Base-by-base conservation (phyloP, 2,888 invertebrate genomes). In the Plagiodera versicolora region DNA sequence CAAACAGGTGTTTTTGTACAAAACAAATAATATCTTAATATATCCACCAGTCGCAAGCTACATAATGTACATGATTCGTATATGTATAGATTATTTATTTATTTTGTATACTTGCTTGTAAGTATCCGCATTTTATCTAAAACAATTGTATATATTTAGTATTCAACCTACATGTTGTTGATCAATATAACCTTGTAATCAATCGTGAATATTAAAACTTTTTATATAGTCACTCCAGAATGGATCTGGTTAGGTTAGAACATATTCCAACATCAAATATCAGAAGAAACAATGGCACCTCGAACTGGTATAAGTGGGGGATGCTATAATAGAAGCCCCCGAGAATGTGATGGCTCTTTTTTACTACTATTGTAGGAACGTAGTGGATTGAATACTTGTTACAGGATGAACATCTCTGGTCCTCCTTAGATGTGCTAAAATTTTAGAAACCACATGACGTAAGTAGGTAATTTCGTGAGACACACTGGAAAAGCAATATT, bases 101-200 rank as follows among this genome's bases (percentile, higher is more conserved):
- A 80, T 81, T 81, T 80, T 80, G 77, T 80, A 81, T 80, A 81
- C 80, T 80, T 79, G 80, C 81, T 80, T 81, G 75, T 78, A 76
- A 73, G 77, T 79, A 80, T 59, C 76, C 74, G 79, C 79, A 79
- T 80, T 80, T 79, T 79, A 76, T 70, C 74, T 74, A 77, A 76
- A 74, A 74, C 5, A 39, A 39, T 75, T 80, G 77, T 76, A 79
- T 77, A 79, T 78, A 77, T 66, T 72, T 72, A 71, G 75, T 74
- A 73, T 72, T 49, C 30, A 54, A 50, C 48, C 17, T 73, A 75
- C 64, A 74, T 74, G 75, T 74, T 77, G 74, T 76, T 71, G 66
- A 68, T 72, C 68, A 67, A 69, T 75, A 73, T 76, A 58, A 72
- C 70, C 74, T 72, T 71, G 67, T 75, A 74, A 71, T 67, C 67